Evolutionary conservation across 1,140 invertebrate genomes (phyloP).

Genomic region (Riptortus pedestris): DNA sequence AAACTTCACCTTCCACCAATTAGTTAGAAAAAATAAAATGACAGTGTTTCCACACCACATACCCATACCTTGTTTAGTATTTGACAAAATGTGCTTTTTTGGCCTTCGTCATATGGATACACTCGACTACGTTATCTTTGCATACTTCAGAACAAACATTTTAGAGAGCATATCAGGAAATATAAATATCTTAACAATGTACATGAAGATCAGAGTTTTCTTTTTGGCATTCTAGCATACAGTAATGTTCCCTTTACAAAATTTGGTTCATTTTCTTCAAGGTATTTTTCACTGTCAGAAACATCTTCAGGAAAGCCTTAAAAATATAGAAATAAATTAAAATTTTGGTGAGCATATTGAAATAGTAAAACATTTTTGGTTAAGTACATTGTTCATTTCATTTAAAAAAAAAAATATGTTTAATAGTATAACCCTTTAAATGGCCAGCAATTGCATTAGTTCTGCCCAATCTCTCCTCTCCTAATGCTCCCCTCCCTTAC

Average conservation of each 20-base stretch:
- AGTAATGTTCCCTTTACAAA: slow-evolving; percentile 18
- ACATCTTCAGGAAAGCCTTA: slow-evolving; percentile 19
- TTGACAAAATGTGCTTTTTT: no score
- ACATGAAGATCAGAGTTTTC: neutral
- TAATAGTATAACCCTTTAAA: neutral
- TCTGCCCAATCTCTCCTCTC: no score
- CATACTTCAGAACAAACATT: no score
- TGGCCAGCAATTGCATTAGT: no score
- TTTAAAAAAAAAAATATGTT: neutral
- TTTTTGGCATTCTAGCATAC: slow-evolving; percentile 3
- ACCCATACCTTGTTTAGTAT: no score
- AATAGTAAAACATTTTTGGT: neutral
- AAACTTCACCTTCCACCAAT: no score
- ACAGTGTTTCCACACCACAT: no score
- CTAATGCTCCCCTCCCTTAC: no score
- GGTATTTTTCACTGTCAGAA: slow-evolving; percentile 19
- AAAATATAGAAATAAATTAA: slow-evolving; percentile 8
- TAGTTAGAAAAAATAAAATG: no score
- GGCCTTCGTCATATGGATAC: no score
- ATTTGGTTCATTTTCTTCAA: slow-evolving; percentile 19
- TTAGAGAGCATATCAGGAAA: no score
- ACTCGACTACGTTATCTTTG: no score
- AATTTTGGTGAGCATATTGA: neutral
- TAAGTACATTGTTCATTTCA: neutral
- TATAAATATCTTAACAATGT: neutral